Evolutionary conservation across 2,888 invertebrate species (phyloP), one percentile per base, ranked within the genome.

Genomic region (Dugesia japonica): DNA sequence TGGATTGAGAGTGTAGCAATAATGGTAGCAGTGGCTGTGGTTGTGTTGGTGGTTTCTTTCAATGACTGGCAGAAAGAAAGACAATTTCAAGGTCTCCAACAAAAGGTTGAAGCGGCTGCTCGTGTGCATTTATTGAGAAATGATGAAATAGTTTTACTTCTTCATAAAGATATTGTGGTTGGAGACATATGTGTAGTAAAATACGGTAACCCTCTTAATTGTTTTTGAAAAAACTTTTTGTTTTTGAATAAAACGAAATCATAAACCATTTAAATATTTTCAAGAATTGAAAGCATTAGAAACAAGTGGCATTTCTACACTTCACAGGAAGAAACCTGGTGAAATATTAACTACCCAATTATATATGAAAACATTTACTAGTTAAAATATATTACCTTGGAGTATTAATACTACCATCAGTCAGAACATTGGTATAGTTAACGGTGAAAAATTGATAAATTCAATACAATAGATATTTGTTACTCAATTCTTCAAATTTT

Each of bases 1-100:
- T 98, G 97, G 97, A 98, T 98, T 85, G 98, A 98, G 88, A 97
- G 97, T 84, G 89, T 94, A 84, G 97, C 98, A 85, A 98, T 98
- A 86, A 89, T 98, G 86, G 91, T 95, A 87, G 95, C 97, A 82
- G 98, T 98, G 84, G 91, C 94, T 86, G 94, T 95, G 85, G 95
- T 97, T 86, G 97, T 98, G 81, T 88, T 98, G 87, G 97, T 98
- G 82, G 98, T 98, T 85, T 97, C 97, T 83, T 94, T 97, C 87
- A 98, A 98, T 88, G 97, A 98, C 88, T 98, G 95, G 87, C 92
- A 94, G 83, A 98, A 98, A 89, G 98, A 98, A 87, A 89, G 94
- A 87, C 97, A 98, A 88, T 98, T 98, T 87, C 90, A 97, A 84
- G 97, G 95, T 83, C 89, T 97, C 81, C 95, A 95, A 87, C 91